Base-by-base conservation (phyloP, 2,888 invertebrate species). In the Plebejus argus region DNA sequence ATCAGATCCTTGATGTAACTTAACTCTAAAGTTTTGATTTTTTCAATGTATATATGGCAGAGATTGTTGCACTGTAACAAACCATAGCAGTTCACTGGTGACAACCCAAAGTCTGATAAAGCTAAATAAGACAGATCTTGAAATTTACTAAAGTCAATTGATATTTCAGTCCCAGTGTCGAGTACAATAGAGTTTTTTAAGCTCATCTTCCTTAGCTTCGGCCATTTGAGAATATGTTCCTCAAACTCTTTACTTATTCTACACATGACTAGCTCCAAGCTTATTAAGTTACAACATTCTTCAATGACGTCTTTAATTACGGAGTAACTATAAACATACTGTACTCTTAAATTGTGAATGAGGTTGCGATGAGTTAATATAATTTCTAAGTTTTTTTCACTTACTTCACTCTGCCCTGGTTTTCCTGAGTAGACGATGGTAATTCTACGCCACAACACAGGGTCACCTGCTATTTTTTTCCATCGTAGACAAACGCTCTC, bases 191-290 rank as follows among this genome's bases (percentile, higher is more conserved):
- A 92, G 82, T 94, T 93, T 82, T 89, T 92, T 70, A 94, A 85
- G 83, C 85, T 89, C 8, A 94, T 83, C 81, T 88, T 91, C 79
- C 84, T 89, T 49, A 94, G 82, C 76, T 89, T 85, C 12, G 89
- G 87, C 90, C 91, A 92, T 77, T 81, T 88, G 39, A 81, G 84
- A 49, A 93, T 78, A 78, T 91, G 88, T 28, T 86, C 81, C 82
- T 89, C 89, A 80, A 94, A 89, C 56, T 90, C 88, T 80, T 88
- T 88, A 76, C 84, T 84, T 45, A 94, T 84, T 76, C 89, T 84
- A 79, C 94, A 94, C 94, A 94, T 94, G 1, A 92, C 86, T 76
- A 94, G 82, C 83, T 93, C 92, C 28, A 94, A 80, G 28, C 90
- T 88, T 45, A 84, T 85, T 66, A 94, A 84, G 81, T 93, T 89